Percentiles rank a stretch among this genome's conserved stretches.
phyloP scores from a whole-genome alignment of 1,140 invertebrate species.

The Chelonus insularis region DNA sequence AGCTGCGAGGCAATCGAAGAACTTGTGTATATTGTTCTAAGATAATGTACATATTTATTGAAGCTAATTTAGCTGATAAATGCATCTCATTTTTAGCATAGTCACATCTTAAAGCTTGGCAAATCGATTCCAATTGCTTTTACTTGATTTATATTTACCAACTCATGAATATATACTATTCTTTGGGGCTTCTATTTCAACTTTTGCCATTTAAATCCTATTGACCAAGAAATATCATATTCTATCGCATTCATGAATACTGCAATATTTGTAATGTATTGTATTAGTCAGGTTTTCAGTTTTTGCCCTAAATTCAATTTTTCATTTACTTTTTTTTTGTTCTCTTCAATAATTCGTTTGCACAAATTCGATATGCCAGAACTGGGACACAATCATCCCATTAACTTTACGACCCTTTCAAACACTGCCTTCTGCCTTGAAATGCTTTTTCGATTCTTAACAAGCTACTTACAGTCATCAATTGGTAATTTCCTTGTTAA shows the following conservation, averaged over 20 bases:
- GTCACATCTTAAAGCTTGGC: background rate
- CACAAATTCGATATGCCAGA: background rate
- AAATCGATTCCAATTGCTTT: background rate
- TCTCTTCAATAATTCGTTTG: background rate
- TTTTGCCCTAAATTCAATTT: too few species aligned
- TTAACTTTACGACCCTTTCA: conserved; percentile 22
- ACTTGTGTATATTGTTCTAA: conserved; percentile 2
- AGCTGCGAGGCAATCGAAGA: background rate
- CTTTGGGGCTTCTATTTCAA: background rate
- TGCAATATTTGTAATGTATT: background rate
- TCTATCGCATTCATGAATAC: conserved; percentile 12
- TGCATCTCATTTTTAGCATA: background rate
- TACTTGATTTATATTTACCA: background rate
- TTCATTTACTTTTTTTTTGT: background rate
- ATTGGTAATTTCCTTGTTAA: background rate
- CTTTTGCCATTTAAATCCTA: background rate
- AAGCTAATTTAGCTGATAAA: conserved; percentile 4
- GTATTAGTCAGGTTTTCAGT: background rate
- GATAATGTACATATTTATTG: conserved; percentile 1
- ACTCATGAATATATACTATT: background rate
- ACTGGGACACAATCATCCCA: conserved; percentile 20
- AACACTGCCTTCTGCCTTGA: conserved; percentile 3
- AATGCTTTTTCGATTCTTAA: conserved; percentile 4
- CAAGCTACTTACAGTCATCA: conserved; percentile 7
- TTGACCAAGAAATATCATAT: conserved; percentile 16